Base-by-base conservation (phyloP, 2,113 vertebrate genomes). In the Morphnarchus princeps region DNA sequence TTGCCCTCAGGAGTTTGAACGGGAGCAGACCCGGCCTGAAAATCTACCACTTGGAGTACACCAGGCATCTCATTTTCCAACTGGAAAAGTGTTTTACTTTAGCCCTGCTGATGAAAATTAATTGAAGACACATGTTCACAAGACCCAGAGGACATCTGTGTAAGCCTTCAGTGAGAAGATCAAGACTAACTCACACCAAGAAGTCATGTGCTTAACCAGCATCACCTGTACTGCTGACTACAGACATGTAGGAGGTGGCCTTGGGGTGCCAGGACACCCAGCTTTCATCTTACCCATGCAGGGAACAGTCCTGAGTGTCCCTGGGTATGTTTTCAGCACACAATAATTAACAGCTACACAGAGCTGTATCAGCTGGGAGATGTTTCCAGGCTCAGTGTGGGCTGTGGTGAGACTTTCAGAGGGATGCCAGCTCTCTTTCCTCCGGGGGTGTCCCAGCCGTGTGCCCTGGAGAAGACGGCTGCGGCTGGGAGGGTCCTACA, bases 121-220 rank as follows among this genome's bases (percentile, higher is more conserved):
- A 96, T 92, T 62, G 93, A 93, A 91, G 66, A 70, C 94, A 95
- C 28, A 69, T 93, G 94, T 79, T 94, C 78, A 82, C 67, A 76
- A 93, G 77, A 80, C 84, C 81, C 95, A 70, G 70, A 73, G 57
- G 87, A 97, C 70, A 85, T 93, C 89, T 95, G 93, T 72, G 49
- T 55, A 93, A 89, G 87, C 74, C 80, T 84, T 97, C 95, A 95
- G 58, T 34, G 49, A 87, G 92, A 83, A 89, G 95, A 96, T 96
- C 93, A 95, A 95, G 93, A 87, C 81, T 69, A 87, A 82, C 70
- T 89, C 94, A 87, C 94, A 92, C 94, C 73, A 79, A 77, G 84
- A 80, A 82, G 49, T 38, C 91, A 82, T 13, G 50, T 91, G 89
- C 77, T 82, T 96, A 96, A 95, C 73, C 50, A 77, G 69, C 73